Conservation (phyloP, 1,140 invertebrate genomes). For the Notospermus geniculatus region DNA sequence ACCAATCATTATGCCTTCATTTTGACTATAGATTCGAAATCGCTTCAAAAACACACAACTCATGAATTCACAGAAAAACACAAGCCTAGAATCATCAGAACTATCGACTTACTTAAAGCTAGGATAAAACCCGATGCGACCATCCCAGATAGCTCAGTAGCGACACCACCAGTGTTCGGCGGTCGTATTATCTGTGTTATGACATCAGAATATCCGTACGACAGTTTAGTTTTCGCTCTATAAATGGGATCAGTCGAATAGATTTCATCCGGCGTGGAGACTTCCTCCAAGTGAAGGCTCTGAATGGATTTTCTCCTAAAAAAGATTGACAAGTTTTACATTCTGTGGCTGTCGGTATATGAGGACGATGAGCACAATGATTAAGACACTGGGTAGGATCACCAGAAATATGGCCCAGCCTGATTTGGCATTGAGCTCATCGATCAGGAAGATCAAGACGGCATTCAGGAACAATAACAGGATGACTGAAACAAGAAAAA, state of each 20-base stretch:
- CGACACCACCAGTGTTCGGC: not conserved
- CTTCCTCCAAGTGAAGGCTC: not conserved
- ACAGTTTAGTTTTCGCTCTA: not conserved
- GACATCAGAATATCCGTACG: not conserved
- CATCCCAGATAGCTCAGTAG: constrained; percentile 1
- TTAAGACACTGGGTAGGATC: constrained; percentile 27
- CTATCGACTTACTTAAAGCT: constrained; percentile 7
- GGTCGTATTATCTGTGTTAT: not conserved
- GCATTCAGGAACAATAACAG: constrained; percentile 35
- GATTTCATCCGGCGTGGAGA: not conserved
- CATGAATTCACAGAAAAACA: not conserved
- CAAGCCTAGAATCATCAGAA: too few species aligned
- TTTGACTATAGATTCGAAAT: too few species aligned
- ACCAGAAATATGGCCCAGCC: constrained; percentile 33
- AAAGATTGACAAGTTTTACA: constrained; percentile 16
- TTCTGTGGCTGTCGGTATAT: constrained; percentile 51
- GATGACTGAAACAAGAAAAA: constrained; percentile 35
- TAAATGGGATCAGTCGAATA: constrained; percentile 4
- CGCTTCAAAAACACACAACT: too few species aligned
- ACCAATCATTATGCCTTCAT: too few species aligned
- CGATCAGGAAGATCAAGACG: constrained; percentile 35
- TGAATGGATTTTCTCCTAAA: not conserved
- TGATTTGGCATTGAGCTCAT: constrained; percentile 29
- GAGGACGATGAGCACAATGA: constrained; percentile 34
- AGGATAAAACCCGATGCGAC: not conserved